phyloP scores from a whole-genome alignment of 2,797 vertebrate genomes.

The Rhabdomys pumilio region DNA sequence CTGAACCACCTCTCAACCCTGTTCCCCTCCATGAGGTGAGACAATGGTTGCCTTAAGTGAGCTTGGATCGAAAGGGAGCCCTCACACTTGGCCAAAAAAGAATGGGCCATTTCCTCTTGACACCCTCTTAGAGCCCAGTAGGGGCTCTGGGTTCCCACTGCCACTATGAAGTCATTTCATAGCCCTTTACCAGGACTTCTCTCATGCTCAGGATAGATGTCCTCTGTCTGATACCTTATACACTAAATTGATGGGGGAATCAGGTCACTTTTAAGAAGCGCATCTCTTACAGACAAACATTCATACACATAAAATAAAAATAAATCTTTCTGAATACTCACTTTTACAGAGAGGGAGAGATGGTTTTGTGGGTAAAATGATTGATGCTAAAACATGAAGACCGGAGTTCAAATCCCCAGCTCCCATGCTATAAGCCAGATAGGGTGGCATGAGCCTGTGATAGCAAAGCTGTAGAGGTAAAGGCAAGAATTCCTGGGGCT shows the following conservation, averaged over 20 bases:
- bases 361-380: neutral
- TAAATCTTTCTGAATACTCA: neutral
- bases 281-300: slow-evolving; percentile 8
- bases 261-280: slow-evolving; percentile 26
- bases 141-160: too few species aligned
- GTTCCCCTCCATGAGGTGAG: neutral
- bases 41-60: neutral
- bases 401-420: neutral
- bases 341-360: neutral
- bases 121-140: neutral
- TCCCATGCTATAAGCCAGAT: neutral
- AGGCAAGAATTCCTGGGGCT: neutral
- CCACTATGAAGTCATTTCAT: neutral
- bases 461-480: too few species aligned
- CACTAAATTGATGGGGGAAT: neutral
- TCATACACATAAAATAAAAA: too few species aligned
- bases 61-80: neutral
- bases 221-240: fast-evolving
- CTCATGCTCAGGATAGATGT: neutral
- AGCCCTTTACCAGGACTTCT: neutral
- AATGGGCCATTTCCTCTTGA: neutral
- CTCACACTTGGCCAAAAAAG: neutral
- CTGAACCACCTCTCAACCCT: neutral
- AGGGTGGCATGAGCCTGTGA: neutral
- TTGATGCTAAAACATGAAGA: neutral